Evolutionary conservation across 1,140 invertebrate species (phyloP).

Genomic region (Globodera ellingtonae): DNA sequence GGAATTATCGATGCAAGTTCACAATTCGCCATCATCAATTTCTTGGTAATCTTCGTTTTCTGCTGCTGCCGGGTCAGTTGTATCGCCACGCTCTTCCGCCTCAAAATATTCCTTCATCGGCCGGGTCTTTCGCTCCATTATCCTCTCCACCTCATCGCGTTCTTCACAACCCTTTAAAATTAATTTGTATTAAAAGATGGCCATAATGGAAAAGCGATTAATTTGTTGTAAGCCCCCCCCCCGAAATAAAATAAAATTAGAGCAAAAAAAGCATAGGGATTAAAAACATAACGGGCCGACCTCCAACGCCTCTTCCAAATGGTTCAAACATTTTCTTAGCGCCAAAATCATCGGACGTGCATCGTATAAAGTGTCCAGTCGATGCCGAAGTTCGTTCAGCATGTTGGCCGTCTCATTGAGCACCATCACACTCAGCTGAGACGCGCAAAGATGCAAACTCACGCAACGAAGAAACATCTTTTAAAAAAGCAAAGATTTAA

Average conservation of each 20-base stretch:
- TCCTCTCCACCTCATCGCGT: not conserved
- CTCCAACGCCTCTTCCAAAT: slow-evolving; percentile 15
- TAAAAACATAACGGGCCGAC: not conserved
- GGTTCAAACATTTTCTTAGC: slow-evolving; percentile 16
- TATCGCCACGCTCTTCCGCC: not conserved
- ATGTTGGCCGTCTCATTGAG: slow-evolving; percentile 14
- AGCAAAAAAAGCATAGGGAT: no score
- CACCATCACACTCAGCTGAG: slow-evolving; percentile 16
- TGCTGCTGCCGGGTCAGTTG: slow-evolving; percentile 1
- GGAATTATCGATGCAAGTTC: not conserved
- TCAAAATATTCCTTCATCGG: slow-evolving; percentile 20
- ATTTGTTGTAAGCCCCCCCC: no score
- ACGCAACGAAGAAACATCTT: slow-evolving; percentile 39
- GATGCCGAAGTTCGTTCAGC: slow-evolving; percentile 18
- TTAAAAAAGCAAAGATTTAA: slow-evolving; percentile 11
- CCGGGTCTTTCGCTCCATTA: slow-evolving; percentile 8
- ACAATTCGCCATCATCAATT: slow-evolving; percentile 1
- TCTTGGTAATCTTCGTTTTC: slow-evolving; percentile 15
- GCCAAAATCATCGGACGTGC: slow-evolving; percentile 10
- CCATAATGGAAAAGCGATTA: no score
- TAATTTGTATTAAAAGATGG: not conserved
- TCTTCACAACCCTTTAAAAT: slow-evolving; percentile 17
- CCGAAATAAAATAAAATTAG: no score
- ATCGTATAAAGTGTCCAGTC: slow-evolving; percentile 14
- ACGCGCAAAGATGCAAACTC: slow-evolving; percentile 28